Evolutionary conservation across 2,888 invertebrate genomes (phyloP), one percentile per base, ranked within the genome.

Genomic region (Leptopilina drosophilae): DNA sequence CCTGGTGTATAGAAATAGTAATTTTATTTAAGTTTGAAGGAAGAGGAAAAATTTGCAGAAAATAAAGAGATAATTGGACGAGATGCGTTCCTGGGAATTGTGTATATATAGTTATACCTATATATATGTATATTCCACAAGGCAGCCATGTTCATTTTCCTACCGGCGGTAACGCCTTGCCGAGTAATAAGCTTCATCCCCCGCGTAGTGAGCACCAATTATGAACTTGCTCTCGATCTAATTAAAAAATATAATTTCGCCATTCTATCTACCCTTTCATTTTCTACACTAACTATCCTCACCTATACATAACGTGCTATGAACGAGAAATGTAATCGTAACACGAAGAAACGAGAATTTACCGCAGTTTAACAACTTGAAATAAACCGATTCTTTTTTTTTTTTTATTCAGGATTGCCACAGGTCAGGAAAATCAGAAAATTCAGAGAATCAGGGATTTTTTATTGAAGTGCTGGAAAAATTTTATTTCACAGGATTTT

Each of bases 171-270:
- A 69, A 78, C 78, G 77, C 84, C 87, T 87, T 83, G 85, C 87
- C 88, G 86, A 87, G 88, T 89, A 90, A 90, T 90, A 90, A 90
- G 90, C 89, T 90, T 90, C 90, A 90, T 90, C 90, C 90, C 88
- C 90, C 90, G 88, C 90, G 90, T 90, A 89, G 90, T 90, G 90
- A 90, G 90, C 89, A 90, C 90, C 90, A 90, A 90, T 90, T 90
- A 90, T 90, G 90, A 90, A 90, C 89, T 90, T 85, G 86, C 89
- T 88, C 84, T 78, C 82, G 85, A 84, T 82, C 86, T 90, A 89
- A 90, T 90, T 90, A 90, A 90, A 90, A 89, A 89, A 89, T 88
- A 86, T 89, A 89, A 90, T 90, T 87, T 85, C 84, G 84, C 87
- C 85, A 73, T 56, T 73, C 53, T 59, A 73, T 53, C 56, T 73